These are phyloP conservation scores for Phalangium opilio DNA, from an alignment of 2,888 invertebrate genomes.

Conservation along the genomic window DNA sequence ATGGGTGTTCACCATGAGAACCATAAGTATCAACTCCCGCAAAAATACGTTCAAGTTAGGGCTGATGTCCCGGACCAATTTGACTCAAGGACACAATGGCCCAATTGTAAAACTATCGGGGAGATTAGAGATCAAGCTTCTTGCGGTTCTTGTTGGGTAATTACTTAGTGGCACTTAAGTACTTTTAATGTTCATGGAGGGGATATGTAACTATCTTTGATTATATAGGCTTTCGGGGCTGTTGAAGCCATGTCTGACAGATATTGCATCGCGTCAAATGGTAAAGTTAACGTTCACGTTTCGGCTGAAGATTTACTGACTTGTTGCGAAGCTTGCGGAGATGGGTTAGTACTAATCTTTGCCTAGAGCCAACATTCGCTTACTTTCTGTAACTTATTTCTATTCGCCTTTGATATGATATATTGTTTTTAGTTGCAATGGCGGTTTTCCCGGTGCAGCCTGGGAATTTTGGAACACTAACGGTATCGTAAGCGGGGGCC, in stretches of 20 bases:
- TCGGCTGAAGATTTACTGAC: constrained; percentile 72
- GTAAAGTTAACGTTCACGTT: constrained; percentile 50
- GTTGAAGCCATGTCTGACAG: constrained; percentile 84
- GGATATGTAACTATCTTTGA: no score
- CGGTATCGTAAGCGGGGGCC: constrained; percentile 77
- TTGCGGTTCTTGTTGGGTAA: constrained; percentile 81
- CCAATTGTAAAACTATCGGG: constrained; percentile 64
- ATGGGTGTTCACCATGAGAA: constrained; percentile 54
- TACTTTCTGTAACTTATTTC: no score
- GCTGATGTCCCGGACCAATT: constrained; percentile 53
- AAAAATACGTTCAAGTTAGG: constrained; percentile 10
- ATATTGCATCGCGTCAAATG: constrained; percentile 63
- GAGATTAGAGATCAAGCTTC: constrained; percentile 74
- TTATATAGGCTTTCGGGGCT: constrained; percentile 74
- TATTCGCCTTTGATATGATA: no score
- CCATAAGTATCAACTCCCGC: constrained; percentile 29
- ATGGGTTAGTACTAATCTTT: constrained; percentile 21
- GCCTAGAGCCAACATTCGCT: no score
- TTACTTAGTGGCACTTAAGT: no score
- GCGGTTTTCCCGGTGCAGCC: constrained; percentile 65
- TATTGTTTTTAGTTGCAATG: constrained; percentile 44
- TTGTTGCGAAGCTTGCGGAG: constrained; percentile 60
- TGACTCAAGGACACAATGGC: constrained; percentile 65
- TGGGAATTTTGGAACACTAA: constrained; percentile 73
- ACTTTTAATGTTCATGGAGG: no score